Base-by-base conservation (phyloP, 2,888 invertebrate genomes). In the Thymelicus lineola region DNA sequence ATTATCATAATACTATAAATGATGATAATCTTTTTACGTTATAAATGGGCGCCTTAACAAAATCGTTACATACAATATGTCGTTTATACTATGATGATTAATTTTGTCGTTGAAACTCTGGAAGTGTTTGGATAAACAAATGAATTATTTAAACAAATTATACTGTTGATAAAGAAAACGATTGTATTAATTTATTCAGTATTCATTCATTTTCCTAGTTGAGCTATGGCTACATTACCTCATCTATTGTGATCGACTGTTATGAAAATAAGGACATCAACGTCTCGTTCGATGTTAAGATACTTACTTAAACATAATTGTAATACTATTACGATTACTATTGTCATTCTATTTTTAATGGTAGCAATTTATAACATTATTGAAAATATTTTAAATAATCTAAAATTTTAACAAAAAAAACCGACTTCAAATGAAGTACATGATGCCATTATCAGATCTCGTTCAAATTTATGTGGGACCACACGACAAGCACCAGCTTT, bases 161-260 rank as follows among this genome's bases (percentile, higher is more conserved):
- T 17, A 17, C 10, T 60, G 53, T 61, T 55, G 50, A 38, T 35
- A 45, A 61, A 67, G 61, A 57, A 61, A 68, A 68, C 45, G 46
- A 62, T 68, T 68, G n/a, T 53, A 62, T 62, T 68, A 45, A 68
- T 68, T 20, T 57, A 57, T 57, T n/a, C 28, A 66, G 17, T 46
- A 66, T 66, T 66, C 20, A 66, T 66, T 66, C 20, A 20, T 64
- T 55, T 57, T 62, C 57, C 62, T 46, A 35, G 28, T n/a, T n/a
- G 35, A 62, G 62, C 62, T 50, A 60, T 38, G 9, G 10, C 66
- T 60, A 28, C 38, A 50, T 60, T 68, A 67, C 55, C 62, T 57
- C 62, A 57, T 57, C 55, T 46, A 62, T 68, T 68, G 57, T 68
- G 36, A 14, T 17, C 68, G 46, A n/a, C 62, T 68, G 55, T 48